Base-by-base conservation (phyloP, 2,888 invertebrate genomes). In the Prosopocoilus inquinatus region DNA sequence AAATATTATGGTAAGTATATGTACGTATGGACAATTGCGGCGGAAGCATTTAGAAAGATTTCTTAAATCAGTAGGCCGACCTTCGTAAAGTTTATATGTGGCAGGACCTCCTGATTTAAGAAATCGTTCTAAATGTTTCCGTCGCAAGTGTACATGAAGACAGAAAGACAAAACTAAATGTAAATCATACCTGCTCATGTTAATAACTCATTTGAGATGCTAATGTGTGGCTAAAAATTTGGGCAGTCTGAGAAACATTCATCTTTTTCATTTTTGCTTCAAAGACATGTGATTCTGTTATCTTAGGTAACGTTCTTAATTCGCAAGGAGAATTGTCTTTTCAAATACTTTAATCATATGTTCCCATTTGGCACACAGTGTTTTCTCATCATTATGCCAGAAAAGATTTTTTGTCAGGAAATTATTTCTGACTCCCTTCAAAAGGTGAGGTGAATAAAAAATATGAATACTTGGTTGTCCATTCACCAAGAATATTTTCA, bases 371-470 rank as follows among this genome's bases (percentile, higher is more conserved):
- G 32, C 49, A 2, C 20, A 20, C 4, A 20, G 20, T 3, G 2
- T 28, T 7, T 39, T 9, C 32, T 1, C 13, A 8, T 5, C 3
- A 2, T 28, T 38, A 15, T 28, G 4, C 12, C n/a, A n/a, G 3
- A 13, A 1, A n/a, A 46, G 5, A n/a, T 49, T n/a, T 11, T 39
- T 39, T 4, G n/a, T n/a, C 2, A 49, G 4, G 2, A 38, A 11
- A 20, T 49, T 49, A n/a, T 38, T 49, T 16, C 48, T 3, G 2
- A 20, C 4, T 2, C 20, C 20, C 20, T 20, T 20, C 20, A 20
- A 20, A 20, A 20, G 20, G 20, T 49, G 49, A 28, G 49, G 49
- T 4, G 39, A 33, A 20, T 49, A 38, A 39, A 41, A 49, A 3
- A 49, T 11, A 5, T 16, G 39, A 3, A 49, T 7, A n/a, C 38